phyloP scores from a whole-genome alignment of 1,140 invertebrate genomes.

The Lasaia peninsularis region DNA sequence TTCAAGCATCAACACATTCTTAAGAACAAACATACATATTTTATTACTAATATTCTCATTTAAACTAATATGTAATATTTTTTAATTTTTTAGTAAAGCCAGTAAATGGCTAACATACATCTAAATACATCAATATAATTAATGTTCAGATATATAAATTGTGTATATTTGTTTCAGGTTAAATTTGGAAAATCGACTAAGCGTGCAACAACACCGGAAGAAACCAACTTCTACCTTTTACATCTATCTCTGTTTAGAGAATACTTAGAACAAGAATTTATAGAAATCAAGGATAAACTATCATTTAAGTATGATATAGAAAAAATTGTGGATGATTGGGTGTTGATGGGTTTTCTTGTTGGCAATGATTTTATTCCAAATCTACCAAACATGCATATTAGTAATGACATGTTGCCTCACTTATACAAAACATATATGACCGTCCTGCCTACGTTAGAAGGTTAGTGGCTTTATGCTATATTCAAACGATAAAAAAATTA shows the following conservation, averaged over 20 bases:
- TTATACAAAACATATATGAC: constrained; percentile 94
- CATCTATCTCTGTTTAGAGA: constrained; percentile 95
- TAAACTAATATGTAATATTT: too few relatives aligned
- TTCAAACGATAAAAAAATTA: background rate
- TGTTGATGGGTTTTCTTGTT: constrained; percentile 96
- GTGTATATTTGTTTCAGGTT: constrained; percentile 66
- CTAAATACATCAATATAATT: too few relatives aligned
- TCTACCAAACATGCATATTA: constrained; percentile 95
- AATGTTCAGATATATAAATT: too few relatives aligned
- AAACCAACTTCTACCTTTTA: constrained; percentile 94
- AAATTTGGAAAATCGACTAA: constrained; percentile 84
- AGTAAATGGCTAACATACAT: too few relatives aligned
- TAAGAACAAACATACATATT: too few relatives aligned
- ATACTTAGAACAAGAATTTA: constrained; percentile 96
- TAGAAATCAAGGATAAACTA: constrained; percentile 83
- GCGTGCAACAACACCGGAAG: constrained; percentile 84
- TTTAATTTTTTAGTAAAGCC: too few relatives aligned
- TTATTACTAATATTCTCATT: too few relatives aligned
- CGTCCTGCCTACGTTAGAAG: constrained; percentile 90
- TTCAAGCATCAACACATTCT: too few relatives aligned
- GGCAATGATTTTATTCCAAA: constrained; percentile 99
- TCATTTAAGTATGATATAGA: constrained; percentile 89
- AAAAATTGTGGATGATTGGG: constrained; percentile 86
- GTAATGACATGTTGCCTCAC: constrained; percentile 90
- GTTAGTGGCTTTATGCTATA: constrained; percentile 73